Conservation (phyloP, 2,797 vertebrate species). For the Loriculus beryllinus region DNA sequence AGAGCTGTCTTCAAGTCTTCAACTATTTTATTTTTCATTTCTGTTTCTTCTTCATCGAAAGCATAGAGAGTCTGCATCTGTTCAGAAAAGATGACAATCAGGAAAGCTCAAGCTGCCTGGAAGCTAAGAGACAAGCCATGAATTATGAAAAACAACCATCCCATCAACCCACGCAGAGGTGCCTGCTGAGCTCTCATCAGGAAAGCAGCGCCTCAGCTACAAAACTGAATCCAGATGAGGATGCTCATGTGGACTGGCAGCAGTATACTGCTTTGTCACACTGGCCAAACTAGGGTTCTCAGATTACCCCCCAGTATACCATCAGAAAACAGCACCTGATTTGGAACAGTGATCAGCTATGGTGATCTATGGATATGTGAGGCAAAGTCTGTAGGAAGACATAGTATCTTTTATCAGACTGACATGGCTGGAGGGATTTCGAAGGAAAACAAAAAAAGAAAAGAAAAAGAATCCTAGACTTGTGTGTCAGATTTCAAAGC, state of each 20-base stretch:
- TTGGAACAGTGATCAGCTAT: conserved; percentile 3
- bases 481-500: conserved; percentile 13
- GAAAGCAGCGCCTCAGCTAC: conserved; percentile 7
- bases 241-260: conserved; percentile 30
- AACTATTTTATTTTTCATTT: conserved; percentile 95
- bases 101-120: background rate
- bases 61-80: conserved; percentile 96
- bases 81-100: conserved; percentile 36
- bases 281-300: conserved; percentile 7
- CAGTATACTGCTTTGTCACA: background rate
- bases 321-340: conserved; percentile 27
- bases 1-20: conserved; percentile 97
- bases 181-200: background rate
- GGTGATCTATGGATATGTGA: background rate
- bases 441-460: too few species aligned
- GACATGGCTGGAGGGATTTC: background rate
- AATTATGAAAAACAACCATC: background rate
- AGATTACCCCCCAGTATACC: conserved; percentile 9
- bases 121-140: background rate
- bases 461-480: background rate
- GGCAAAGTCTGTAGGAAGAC: background rate
- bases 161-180: conserved; percentile 1
- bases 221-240: conserved; percentile 50
- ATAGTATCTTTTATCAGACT: conserved; percentile 14
- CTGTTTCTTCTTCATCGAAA: conserved; percentile 95